phyloP scores from a whole-genome alignment of 2,888 invertebrate genomes.

The Ethmia dodecea region DNA sequence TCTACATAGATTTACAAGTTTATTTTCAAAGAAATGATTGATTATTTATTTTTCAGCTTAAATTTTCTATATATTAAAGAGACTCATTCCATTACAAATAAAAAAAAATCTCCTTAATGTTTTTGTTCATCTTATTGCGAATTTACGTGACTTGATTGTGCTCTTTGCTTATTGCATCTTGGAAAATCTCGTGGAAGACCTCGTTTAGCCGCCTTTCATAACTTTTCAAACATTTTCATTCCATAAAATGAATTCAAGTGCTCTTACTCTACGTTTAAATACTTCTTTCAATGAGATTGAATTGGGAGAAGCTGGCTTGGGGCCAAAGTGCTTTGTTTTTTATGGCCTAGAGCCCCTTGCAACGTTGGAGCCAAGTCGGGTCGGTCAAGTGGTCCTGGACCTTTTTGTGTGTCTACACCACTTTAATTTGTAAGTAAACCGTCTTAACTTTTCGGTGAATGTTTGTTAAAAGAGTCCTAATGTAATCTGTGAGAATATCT shows the following conservation, averaged over 20 bases:
- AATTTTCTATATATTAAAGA: no score
- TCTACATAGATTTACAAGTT: no score
- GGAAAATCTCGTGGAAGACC: background rate
- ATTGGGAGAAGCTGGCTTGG: constrained; percentile 52
- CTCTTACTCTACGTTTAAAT: constrained; percentile 55
- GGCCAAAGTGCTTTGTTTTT: constrained; percentile 71
- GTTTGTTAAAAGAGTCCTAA: no score
- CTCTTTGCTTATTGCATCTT: no score
- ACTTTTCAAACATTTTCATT: constrained; percentile 36
- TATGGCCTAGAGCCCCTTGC: constrained; percentile 46
- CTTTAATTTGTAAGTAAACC: constrained; percentile 8
- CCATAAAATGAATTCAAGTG: constrained; percentile 53
- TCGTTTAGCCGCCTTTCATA: constrained; percentile 13
- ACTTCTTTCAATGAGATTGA: constrained; percentile 62
- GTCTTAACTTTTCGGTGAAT: no score
- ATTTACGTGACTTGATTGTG: no score
- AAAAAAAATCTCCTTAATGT: no score
- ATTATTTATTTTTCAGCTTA: no score
- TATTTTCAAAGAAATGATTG: no score
- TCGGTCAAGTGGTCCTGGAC: constrained; percentile 48
- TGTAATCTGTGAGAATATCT: no score
- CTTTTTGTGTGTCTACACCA: constrained; percentile 17
- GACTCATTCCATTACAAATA: no score
- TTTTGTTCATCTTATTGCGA: no score
- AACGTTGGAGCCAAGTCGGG: constrained; percentile 43